Evolutionary conservation across 2,797 vertebrate genomes (phyloP), one percentile per base, ranked within the genome.

Genomic region (Salarias fasciatus): DNA sequence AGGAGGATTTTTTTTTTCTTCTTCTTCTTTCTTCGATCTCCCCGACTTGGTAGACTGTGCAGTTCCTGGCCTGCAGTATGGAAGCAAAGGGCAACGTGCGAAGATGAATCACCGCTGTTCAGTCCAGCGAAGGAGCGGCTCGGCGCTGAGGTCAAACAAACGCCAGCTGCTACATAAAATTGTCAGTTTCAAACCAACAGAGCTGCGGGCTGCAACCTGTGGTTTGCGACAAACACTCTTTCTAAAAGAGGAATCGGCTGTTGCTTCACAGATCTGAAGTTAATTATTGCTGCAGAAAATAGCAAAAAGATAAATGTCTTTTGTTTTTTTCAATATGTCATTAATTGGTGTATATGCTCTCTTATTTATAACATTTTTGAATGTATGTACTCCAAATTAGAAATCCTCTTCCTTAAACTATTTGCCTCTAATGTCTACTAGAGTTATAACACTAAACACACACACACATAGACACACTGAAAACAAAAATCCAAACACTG

Each of bases 51-150:
- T 68, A 33, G 54, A 64, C 13, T 44, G 48, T 33, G 56, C 48
- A 58, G 64, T 67, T 67, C 54, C 38, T 57, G 53, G 79, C 41
- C 63, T 70, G 50, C 56, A 75, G 67, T 40, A 35, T 9, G 36
- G 35, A 79, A 74, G 54, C 75, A 84, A 42, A 62, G 60, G 75
- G 54, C 75, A 84, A 42, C 62, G 60, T 68, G 72, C 62, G 73
- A 77, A 77, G 79, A 89, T 87, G 79, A 88, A 84, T 86, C 67
- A 47, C 57, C 50, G 57, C 28, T 43, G 50, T 62, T 74, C 66
- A 30, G 69, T 55, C 65, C 60, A 24, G 53, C 77, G 71, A 80
- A 51, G 73, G 43, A 74, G 46, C 36, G 44, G 58, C 49, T 50
- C 66, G 12, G 28, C 2, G 1, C 48, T 0, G 53, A 59, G 77